Percentiles rank a stretch among this genome's conserved stretches.
phyloP scores from a whole-genome alignment of 2,888 invertebrate species.

The Dynastes maya region DNA sequence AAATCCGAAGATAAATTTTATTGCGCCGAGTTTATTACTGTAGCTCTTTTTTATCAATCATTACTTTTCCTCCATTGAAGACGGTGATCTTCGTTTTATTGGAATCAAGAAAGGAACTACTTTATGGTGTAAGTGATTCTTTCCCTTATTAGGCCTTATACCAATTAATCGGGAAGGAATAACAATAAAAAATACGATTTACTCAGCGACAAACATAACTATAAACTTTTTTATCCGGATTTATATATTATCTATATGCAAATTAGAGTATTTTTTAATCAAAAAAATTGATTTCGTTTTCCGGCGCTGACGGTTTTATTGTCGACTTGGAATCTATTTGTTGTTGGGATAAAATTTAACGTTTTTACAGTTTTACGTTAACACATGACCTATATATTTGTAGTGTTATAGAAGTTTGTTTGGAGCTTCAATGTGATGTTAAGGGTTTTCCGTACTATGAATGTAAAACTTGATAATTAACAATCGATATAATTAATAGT shows the following conservation, averaged over 20 bases:
- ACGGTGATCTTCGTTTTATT: slow-evolving; percentile 16
- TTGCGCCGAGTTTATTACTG: slow-evolving; percentile 36
- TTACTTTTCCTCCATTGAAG: slow-evolving; percentile 15
- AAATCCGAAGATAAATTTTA: slow-evolving; percentile 39
- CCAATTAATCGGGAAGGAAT: slow-evolving; percentile 27
- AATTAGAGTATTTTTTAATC: slow-evolving; percentile 27
- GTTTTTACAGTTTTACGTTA: too few species aligned
- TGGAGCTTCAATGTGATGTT: too few species aligned
- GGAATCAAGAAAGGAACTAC: slow-evolving; percentile 30
- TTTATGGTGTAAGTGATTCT: slow-evolving; percentile 31
- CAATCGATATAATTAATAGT: too few species aligned
- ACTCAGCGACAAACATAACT: slow-evolving; percentile 3
- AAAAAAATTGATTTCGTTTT: slow-evolving; percentile 9
- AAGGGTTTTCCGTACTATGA: too few species aligned
- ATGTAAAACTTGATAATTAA: too few species aligned
- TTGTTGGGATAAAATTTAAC: too few species aligned
- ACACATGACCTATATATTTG: too few species aligned
- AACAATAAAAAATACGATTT: slow-evolving; percentile 23
- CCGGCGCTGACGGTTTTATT: slow-evolving; percentile 5
- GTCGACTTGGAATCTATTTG: not conserved
- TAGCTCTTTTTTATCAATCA: slow-evolving; percentile 25
- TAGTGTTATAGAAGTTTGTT: too few species aligned
- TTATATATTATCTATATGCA: slow-evolving; percentile 13
- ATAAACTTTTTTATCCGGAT: slow-evolving; percentile 27
- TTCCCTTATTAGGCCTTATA: slow-evolving; percentile 29